phyloP scores from a whole-genome alignment of 2,113 vertebrate genomes.

The Passer domesticus region DNA sequence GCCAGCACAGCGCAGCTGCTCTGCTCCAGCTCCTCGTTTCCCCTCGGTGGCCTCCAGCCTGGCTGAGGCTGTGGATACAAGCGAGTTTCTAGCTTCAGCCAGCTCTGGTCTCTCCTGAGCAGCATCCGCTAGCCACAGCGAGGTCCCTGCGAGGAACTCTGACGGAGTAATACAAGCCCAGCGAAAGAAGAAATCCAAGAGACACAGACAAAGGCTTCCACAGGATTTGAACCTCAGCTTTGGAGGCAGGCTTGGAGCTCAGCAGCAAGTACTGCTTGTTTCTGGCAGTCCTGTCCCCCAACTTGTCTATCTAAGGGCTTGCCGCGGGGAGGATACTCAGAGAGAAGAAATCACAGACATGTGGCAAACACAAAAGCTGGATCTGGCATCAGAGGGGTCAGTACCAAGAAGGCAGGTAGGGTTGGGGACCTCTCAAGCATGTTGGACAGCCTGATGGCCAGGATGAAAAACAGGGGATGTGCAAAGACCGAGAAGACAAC shows the following conservation, averaged over 20 bases:
- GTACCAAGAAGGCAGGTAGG: background rate
- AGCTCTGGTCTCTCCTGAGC: background rate
- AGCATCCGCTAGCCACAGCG: background rate
- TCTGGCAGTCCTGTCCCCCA: background rate
- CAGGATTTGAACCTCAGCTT: background rate
- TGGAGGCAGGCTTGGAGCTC: background rate
- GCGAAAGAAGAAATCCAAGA: background rate
- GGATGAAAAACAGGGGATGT: background rate
- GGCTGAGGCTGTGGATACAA: background rate
- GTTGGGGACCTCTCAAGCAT: background rate
- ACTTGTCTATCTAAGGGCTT: background rate
- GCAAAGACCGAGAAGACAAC: background rate
- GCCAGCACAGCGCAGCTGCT: constrained; percentile 20
- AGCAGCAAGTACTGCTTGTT: background rate
- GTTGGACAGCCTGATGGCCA: background rate
- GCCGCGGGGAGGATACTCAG: rapidly evolving
- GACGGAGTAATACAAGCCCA: background rate
- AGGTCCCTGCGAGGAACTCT: background rate
- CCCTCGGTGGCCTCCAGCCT: constrained; percentile 32
- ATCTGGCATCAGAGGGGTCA: background rate
- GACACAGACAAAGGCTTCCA: background rate
- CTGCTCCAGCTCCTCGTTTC: background rate
- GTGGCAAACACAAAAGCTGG: background rate
- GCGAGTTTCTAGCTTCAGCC: background rate
- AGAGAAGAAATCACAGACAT: background rate